phyloP scores from a whole-genome alignment of 2,888 invertebrate genomes.

The Pseudanteris insignis region DNA sequence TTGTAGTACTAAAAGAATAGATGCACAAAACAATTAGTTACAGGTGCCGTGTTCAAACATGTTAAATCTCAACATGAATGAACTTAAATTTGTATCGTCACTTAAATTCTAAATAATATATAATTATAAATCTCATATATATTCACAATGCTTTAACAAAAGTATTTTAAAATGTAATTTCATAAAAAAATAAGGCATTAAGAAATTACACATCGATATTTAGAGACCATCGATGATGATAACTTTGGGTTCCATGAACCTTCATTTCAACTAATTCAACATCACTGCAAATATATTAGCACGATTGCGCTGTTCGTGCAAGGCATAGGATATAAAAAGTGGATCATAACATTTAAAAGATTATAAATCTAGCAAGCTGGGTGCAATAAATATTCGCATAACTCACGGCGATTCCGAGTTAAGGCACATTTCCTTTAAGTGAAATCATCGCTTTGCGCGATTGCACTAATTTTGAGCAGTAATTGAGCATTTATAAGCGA shows the following conservation, averaged over 20 bases:
- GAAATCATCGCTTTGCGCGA: conserved; percentile 26
- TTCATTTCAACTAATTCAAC: not conserved
- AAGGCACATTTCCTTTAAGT: conserved; percentile 14
- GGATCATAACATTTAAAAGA: conserved; percentile 1
- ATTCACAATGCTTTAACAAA: too few relatives aligned
- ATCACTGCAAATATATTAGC: not conserved
- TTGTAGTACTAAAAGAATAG: too few relatives aligned
- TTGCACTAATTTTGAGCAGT: conserved; percentile 42
- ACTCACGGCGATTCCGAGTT: conserved; percentile 23
- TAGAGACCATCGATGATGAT: too few relatives aligned
- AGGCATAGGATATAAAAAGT: not conserved
- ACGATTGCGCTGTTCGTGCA: conserved; percentile 3
- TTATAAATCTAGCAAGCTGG: conserved; percentile 11
- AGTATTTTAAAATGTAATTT: too few relatives aligned
- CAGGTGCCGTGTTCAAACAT: too few relatives aligned
- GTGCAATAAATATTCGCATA: conserved; percentile 39
- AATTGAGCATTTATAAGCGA: conserved; percentile 30
- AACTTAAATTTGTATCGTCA: too few relatives aligned
- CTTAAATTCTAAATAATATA: too few relatives aligned
- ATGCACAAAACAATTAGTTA: too few relatives aligned
- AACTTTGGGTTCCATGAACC: not conserved
- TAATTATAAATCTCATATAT: too few relatives aligned
- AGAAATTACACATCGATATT: too few relatives aligned
- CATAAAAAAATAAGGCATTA: too few relatives aligned
- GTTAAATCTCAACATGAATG: too few relatives aligned